Base-by-base conservation (phyloP, 2,888 invertebrate species). In the Caenorhabditis panamensis region DNA sequence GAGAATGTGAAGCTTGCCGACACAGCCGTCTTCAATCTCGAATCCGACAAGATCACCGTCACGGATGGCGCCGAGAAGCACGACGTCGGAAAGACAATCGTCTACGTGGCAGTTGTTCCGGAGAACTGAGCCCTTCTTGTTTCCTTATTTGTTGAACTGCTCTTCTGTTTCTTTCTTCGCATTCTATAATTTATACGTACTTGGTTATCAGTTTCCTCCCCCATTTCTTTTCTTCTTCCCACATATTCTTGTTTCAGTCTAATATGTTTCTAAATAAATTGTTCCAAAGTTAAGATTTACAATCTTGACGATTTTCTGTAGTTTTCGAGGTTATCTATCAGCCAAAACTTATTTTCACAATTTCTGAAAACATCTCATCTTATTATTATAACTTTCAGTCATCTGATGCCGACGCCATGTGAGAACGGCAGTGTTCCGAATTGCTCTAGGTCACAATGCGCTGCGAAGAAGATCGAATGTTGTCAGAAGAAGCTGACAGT, bases 41-140 rank as follows among this genome's bases (percentile, higher is more conserved):
- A 64, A 28, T 63, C 20, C 8, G 53, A 49, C 6, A 68, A 54
- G 44, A 73, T 86, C 36, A 75, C 71, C 13, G 76, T 86, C 3
- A 76, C 58, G 11, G 63, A 71, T 28, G 62, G 20, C 53, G 63
- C 62, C 18, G 63, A 36, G 11, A 56, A 36, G n/a, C 53, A 59
- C 24, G 79, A 75, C 31, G 28, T 86, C 54, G 86, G 86, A 18
- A 41, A 59, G 2, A 82, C 84, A 9, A 61, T 86, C 37, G 83
- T 86, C 49, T 86, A 86, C 54, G 63, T 66, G 41, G 86, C 84
- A 20, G 72, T 67, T 16, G 67, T 73, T 53, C 62, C 72, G 18
- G 72, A 73, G 71, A 75, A 80, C 44, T 68, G 31, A 51, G n/a
- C n/a, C 13, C 16, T 0, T 51, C 6, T 61, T 49, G 18, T 49